Evolutionary conservation across 2,888 invertebrate species (phyloP).

Genomic region (Nymphalis urticae): DNA sequence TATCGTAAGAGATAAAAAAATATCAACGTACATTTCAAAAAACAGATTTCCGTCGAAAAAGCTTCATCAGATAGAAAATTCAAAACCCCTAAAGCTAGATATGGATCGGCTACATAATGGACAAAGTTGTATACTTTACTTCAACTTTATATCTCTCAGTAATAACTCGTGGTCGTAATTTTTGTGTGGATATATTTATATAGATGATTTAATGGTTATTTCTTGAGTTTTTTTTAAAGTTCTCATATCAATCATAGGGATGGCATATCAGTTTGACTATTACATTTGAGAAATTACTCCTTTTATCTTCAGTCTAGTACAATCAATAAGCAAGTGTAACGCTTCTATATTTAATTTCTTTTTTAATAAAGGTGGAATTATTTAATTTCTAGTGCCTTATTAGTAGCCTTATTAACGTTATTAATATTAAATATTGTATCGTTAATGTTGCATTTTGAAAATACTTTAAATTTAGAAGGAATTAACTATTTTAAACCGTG

Average conservation of each 20-base stretch:
- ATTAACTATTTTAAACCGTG: neutral
- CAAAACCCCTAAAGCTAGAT: constrained; percentile 44
- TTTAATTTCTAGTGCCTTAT: too few species aligned
- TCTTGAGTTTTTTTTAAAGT: constrained; percentile 21
- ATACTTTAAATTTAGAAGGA: neutral
- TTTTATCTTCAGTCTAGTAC: neutral
- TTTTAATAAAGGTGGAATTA: too few species aligned
- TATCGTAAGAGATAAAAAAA: constrained; percentile 9
- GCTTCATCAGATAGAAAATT: constrained; percentile 53
- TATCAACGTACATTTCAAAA: constrained; percentile 18
- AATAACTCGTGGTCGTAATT: constrained; percentile 46
- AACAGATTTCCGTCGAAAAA: constrained; percentile 24
- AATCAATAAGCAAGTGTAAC: too few species aligned
- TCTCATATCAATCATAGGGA: constrained; percentile 32
- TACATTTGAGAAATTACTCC: neutral
- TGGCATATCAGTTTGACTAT: constrained; percentile 12
- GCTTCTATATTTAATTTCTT: too few species aligned
- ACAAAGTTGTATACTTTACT: constrained; percentile 48
- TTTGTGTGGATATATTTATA: constrained; percentile 38
- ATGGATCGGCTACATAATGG: constrained; percentile 51
- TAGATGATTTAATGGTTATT: constrained; percentile 37
- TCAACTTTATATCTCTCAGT: constrained; percentile 43
- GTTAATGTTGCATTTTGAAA: too few species aligned
- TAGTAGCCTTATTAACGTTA: too few species aligned
- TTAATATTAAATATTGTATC: too few species aligned